Conservation (phyloP, 2,888 invertebrate genomes). For the Cheilosia impressa region DNA sequence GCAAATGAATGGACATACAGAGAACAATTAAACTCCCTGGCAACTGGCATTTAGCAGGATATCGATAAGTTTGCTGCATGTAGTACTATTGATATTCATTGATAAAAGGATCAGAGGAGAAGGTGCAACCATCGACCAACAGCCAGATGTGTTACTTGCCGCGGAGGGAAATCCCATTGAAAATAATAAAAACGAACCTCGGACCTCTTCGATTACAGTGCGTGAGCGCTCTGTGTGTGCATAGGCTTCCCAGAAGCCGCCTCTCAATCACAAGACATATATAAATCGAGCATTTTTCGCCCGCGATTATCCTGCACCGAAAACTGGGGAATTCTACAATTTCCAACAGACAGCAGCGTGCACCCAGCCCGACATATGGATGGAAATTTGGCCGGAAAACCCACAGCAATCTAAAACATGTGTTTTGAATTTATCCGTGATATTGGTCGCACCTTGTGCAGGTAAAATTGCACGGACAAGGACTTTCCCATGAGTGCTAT, state of each 20-base stretch:
- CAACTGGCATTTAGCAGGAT: constrained; percentile 44
- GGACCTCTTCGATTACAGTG: constrained; percentile 40
- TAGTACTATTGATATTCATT: constrained; percentile 69
- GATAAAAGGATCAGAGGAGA: constrained; percentile 77
- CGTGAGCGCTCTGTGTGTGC: constrained; percentile 31
- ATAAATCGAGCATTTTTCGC: constrained; percentile 4
- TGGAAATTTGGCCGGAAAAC: constrained; percentile 66
- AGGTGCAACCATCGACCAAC: constrained; percentile 35
- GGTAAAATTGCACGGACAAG: constrained; percentile 45
- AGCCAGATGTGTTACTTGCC: constrained; percentile 59
- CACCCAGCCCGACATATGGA: constrained; percentile 32
- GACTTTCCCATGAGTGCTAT: constrained; percentile 46
- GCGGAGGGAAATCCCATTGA: constrained; percentile 58
- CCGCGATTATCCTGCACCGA: constrained; percentile 39
- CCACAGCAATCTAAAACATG: constrained; percentile 72
- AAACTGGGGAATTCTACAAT: constrained; percentile 68
- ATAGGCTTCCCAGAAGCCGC: constrained; percentile 51
- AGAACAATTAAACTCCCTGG: constrained; percentile 45
- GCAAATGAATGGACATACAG: constrained; percentile 81
- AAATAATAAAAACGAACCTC: constrained; percentile 37
- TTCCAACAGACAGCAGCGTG: constrained; percentile 45
- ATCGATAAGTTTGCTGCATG: constrained; percentile 40
- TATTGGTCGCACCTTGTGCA: constrained; percentile 20
- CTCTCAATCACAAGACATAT: no score
- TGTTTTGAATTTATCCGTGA: constrained; percentile 69